Evolutionary conservation across 1,140 invertebrate species (phyloP), one percentile per base, ranked within the genome.

Genomic region (Drosophila saltans): DNA sequence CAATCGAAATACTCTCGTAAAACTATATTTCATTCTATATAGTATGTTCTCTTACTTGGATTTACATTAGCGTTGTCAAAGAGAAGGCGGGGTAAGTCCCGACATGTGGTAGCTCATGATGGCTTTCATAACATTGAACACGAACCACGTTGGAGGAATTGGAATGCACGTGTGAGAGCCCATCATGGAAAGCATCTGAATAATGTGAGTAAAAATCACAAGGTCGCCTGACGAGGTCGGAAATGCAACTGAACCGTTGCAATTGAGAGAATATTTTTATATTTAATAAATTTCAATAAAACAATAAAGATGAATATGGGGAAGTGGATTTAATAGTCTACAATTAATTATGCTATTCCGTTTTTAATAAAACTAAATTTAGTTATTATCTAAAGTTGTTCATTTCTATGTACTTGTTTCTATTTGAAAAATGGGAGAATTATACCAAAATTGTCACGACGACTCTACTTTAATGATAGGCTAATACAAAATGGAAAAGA

Each of bases 91-190:
- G 9, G 2, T 45, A 3, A 24, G 57, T 4, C 41, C 4, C 72
- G 66, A 7, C 69, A 73, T 9, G 65, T 48, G 1, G 41, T 56
- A 16, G 66, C 39, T n/a, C 75, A 78, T 48, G 71, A 78, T 66
- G 75, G 75, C 5, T 81, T 66, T 24, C 62, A 70, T 26, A 41
- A 66, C 36, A 55, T 69, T 24, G 3, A 69, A 3, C 45, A 9
- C 0, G 61, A 69, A n/a, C 10, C n/a, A 30, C 9, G 21, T 24
- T 59, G 16, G 57, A 21, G 16, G 36, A 16, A 59, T 40, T 26
- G 57, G 57, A 40, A 62, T 28, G 66, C 45, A 66, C 72, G 41
- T 64, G 45, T 48, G 40, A 48, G 28, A 43, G 33, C 56, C 2
- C 61, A 75, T 52, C 56, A 70, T 33, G 24, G 8, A 5, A 48